Conservation (phyloP, 2,888 invertebrate species). For the Podabrus alpinus region DNA sequence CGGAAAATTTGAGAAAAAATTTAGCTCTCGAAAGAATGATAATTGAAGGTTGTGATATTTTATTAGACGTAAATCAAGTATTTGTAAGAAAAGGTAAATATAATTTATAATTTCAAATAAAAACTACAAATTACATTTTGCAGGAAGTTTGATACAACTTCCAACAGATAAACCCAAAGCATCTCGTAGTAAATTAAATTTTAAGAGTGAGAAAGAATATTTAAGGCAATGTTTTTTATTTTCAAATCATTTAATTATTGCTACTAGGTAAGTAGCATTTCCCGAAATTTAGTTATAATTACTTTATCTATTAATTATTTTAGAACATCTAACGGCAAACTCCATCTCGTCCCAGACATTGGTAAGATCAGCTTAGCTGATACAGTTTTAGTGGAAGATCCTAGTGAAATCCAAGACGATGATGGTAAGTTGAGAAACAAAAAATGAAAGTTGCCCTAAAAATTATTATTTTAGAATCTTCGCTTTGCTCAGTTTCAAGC, state of each 20-base stretch:
- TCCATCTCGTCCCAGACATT: constrained; percentile 82
- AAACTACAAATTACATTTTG: constrained; percentile 28
- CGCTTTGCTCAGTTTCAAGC: constrained; percentile 61
- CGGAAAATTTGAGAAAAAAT: constrained; percentile 89
- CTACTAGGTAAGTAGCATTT: constrained; percentile 65
- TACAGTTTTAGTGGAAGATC: constrained; percentile 85
- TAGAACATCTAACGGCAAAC: constrained; percentile 77
- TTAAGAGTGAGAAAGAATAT: constrained; percentile 70
- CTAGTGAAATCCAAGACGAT: constrained; percentile 70
- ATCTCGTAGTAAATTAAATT: constrained; percentile 65
- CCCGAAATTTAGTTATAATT: neutral
- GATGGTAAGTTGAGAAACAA: constrained; percentile 60
- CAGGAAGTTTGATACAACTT: constrained; percentile 78
- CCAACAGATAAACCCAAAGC: constrained; percentile 63
- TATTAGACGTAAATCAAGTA: constrained; percentile 90
- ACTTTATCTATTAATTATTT: constrained; percentile 17
- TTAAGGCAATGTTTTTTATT: constrained; percentile 87
- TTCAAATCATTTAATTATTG: constrained; percentile 86
- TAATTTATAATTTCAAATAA: neutral
- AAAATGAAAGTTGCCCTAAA: neutral
- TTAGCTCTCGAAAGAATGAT: constrained; percentile 92
- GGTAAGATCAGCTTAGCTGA: constrained; percentile 84
- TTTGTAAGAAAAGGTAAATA: constrained; percentile 83
- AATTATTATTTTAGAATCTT: constrained; percentile 52
- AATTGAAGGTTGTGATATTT: constrained; percentile 89